Evolutionary conservation across 2,113 vertebrate genomes (phyloP), one percentile per base, ranked within the genome.

Genomic region (Dipodomys merriami): DNA sequence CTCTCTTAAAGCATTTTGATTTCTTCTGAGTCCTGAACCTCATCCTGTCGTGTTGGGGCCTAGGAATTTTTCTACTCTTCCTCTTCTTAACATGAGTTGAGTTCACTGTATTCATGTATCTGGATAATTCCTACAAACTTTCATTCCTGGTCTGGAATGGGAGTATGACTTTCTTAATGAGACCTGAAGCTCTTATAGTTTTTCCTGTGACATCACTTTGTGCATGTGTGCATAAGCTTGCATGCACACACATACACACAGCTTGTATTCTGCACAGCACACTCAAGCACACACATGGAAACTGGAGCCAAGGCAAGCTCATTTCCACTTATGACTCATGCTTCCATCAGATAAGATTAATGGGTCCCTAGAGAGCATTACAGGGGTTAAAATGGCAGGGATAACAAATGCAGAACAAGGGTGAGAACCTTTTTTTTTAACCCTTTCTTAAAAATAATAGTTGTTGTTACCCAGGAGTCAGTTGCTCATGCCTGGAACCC

Each of bases 281-380:
- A 27, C 74, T 80, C 22, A 13, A 9, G 19, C 69, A 74, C 83
- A 83, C 65, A 84, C 88, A 91, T 1, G 5, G 95, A 93, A 94
- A 93, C 73, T 49, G 0, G 0, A 95, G 84, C 81, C 73, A 33
- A 10, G 53, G 79, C 86, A 91, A 92, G 33, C 86, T 95, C 89
- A 87, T 77, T 94, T n/a, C 77, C 77, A 83, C 65, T 96, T 94
- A 88, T 76, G 94, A 96, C 77, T 97, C 95, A 95, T 87, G 25
- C 84, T 90, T 95, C 91, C 85, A 82, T 94, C 85, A 94, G 89
- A 95, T 85, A 73, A 74, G 85, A 93, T 94, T 95, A 97, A 97
- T 91, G 94, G 93, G 88, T 95, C 96, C 81, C 95, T 49, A 33
- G 90, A 94, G 96, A 91, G 62, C 19, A 71, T 72, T 95, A 49